Percentiles rank a stretch among this genome's conserved stretches.
Conservation (phyloP, 2,888 invertebrate species). For the Chironomus riparius region DNA sequence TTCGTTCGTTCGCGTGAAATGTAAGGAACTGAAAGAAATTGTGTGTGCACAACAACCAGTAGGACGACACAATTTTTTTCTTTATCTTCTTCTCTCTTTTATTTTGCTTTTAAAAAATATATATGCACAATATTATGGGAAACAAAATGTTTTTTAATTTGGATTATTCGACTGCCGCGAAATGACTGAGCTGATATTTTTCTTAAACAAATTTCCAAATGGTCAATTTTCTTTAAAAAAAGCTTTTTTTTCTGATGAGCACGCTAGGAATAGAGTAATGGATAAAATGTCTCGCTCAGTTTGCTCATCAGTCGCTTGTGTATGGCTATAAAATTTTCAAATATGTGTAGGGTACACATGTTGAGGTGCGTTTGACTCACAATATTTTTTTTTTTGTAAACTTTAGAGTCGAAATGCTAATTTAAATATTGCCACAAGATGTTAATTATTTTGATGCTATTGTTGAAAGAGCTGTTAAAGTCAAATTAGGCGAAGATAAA, state of each 20-base stretch:
- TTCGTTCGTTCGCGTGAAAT: conserved; percentile 24
- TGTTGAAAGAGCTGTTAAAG: no score
- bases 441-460: no score
- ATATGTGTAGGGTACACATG: no score
- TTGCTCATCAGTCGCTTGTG: no score
- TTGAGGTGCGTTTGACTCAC: no score
- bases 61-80: not conserved
- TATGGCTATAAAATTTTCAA: no score
- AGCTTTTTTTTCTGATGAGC: not conserved
- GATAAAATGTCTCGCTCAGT: no score
- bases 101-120: not conserved
- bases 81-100: not conserved
- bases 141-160: not conserved
- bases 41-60: not conserved
- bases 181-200: not conserved
- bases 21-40: conserved; percentile 10
- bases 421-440: no score
- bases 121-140: not conserved
- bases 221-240: not conserved
- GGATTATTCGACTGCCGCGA: not conserved
- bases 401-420: no score
- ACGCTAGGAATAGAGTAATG: not conserved
- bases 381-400: no score
- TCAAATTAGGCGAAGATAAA: no score
- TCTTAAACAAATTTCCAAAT: not conserved